phyloP scores from a whole-genome alignment of 2,797 vertebrate genomes.

The Rhadinocentrus ornatus region DNA sequence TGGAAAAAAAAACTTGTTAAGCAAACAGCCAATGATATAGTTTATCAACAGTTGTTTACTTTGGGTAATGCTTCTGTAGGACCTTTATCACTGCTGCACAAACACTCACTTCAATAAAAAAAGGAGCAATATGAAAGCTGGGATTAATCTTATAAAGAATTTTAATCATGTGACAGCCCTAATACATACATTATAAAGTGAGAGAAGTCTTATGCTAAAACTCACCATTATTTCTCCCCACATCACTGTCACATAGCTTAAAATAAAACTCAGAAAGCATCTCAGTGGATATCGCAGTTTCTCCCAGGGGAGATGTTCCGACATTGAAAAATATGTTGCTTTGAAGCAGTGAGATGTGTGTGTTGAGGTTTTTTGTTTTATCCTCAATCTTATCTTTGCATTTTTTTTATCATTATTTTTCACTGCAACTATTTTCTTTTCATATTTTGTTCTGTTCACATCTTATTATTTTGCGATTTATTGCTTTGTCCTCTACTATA shows the following conservation, averaged over 20 bases:
- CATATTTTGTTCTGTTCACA: neutral
- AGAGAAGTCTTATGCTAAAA: neutral
- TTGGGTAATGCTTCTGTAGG: too few relatives aligned
- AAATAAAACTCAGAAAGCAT: conserved; percentile 24
- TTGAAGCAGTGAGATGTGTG: conserved; percentile 43
- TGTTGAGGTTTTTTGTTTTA: conserved; percentile 2
- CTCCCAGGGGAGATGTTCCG: conserved; percentile 28
- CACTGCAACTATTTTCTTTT: neutral
- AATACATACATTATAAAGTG: too few relatives aligned
- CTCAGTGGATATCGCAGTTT: conserved; percentile 29
- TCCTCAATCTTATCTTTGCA: conserved; percentile 12
- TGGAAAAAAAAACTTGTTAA: too few relatives aligned
- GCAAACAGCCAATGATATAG: too few relatives aligned
- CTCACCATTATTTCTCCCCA: neutral
- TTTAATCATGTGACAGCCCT: too few relatives aligned
- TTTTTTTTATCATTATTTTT: neutral
- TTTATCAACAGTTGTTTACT: too few relatives aligned
- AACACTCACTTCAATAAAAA: too few relatives aligned
- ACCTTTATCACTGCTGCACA: too few relatives aligned
- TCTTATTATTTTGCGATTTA: neutral
- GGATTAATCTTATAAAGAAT: too few relatives aligned
- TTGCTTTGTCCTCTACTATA: neutral
- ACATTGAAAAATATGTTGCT: conserved; percentile 43
- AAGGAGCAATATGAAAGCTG: too few relatives aligned
- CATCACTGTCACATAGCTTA: neutral